Percentiles rank a stretch among this genome's conserved stretches.
These are phyloP conservation scores for Andrena camellia DNA, from an alignment of 2,888 invertebrate genomes.

Conservation along the genomic window DNA sequence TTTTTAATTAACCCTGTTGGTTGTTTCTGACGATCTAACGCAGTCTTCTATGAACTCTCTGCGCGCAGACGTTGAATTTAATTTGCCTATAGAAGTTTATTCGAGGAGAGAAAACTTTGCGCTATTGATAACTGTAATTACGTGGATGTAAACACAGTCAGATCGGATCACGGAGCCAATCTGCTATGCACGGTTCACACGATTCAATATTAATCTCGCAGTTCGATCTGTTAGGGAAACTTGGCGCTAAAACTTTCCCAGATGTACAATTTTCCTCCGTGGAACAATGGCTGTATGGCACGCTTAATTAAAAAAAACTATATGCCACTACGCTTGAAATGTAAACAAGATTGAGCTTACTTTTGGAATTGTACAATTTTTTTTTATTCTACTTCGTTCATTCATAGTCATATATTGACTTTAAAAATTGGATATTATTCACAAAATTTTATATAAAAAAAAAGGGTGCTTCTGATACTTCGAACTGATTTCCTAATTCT, in stretches of 20 bases:
- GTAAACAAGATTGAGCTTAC: not conserved
- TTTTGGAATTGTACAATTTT: not conserved
- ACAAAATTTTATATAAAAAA: too few species aligned
- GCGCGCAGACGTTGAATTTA: not conserved
- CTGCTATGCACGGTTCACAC: constrained; percentile 50
- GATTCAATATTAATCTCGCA: constrained; percentile 47
- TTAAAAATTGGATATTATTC: too few species aligned
- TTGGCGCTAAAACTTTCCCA: constrained; percentile 57
- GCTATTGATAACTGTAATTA: constrained; percentile 32
- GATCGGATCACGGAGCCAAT: constrained; percentile 33
- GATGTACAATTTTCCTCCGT: constrained; percentile 26
- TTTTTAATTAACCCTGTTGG: not conserved
- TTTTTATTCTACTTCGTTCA: not conserved
- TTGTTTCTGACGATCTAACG: not conserved
- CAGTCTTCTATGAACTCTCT: not conserved
- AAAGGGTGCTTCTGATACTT: not conserved
- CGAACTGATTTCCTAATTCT: not conserved
- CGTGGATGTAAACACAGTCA: constrained; percentile 33
- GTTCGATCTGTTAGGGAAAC: constrained; percentile 57
- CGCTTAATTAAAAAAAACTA: constrained; percentile 43
- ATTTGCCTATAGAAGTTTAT: constrained; percentile 22
- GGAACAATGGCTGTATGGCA: constrained; percentile 29
- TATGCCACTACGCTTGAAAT: not conserved
- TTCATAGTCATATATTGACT: too few species aligned
- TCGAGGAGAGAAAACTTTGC: constrained; percentile 22